A percentile compares a stretch with the other conserved stretches of the same genome.
phyloP scores from a whole-genome alignment of 2,797 vertebrate species.

The Mormyrus hasselquistii region DNA sequence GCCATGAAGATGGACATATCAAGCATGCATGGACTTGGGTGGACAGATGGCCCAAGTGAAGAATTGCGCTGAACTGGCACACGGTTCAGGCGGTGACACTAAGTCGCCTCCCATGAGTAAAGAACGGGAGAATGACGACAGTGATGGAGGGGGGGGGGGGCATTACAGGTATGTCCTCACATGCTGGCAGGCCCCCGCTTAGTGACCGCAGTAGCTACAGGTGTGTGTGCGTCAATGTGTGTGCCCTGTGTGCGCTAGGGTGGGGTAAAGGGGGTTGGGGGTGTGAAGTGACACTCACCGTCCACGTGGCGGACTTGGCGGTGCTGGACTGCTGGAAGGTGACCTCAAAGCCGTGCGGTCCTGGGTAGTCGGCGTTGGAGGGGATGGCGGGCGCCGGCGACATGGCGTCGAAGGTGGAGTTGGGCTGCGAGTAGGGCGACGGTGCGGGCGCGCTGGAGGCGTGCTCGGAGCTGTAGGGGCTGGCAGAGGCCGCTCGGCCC shows the following conservation, averaged over 20 bases:
- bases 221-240: conserved; percentile 13
- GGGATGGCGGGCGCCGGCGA: conserved; percentile 93
- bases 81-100: not conserved
- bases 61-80: not conserved
- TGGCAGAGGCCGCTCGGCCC: conserved; percentile 82
- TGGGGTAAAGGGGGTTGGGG: not conserved
- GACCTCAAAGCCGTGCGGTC: conserved; percentile 90
- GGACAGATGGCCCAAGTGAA: not conserved
- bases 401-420: conserved; percentile 96
- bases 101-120: not conserved
- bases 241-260: not conserved
- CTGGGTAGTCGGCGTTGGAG: conserved; percentile 95
- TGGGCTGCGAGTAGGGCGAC: conserved; percentile 95
- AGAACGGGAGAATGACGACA: not conserved
- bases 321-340: conserved; percentile 99
- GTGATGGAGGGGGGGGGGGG: not conserved
- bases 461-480: conserved; percentile 95
- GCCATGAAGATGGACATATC: not conserved
- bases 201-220: not conserved
- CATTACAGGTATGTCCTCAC: not conserved
- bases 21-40: not conserved
- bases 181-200: not conserved
- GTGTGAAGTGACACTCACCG: conserved; percentile 73
- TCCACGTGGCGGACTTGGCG: conserved; percentile 97
- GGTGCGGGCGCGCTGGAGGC: conserved; percentile 85